These are phyloP conservation scores for Buathra laborator DNA, from an alignment of 2,888 invertebrate species.

Conservation along the genomic window DNA sequence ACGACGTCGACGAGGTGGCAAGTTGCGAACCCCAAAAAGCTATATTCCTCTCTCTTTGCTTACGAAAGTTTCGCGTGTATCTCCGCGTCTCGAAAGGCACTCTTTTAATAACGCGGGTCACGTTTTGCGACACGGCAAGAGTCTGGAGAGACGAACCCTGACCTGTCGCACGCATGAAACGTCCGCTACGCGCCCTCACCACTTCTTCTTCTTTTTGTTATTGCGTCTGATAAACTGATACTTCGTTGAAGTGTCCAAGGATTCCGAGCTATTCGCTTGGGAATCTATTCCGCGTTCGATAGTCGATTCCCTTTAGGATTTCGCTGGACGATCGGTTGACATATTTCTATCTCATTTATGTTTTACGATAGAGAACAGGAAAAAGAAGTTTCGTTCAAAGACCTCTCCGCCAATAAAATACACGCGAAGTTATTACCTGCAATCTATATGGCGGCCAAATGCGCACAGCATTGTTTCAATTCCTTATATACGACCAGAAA, in stretches of 20 bases:
- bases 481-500: too few relatives aligned
- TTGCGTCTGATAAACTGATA: conserved; percentile 1
- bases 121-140: conserved; percentile 22
- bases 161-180: conserved; percentile 35
- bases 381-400: not conserved
- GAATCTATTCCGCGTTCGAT: conserved; percentile 26
- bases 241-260: not conserved
- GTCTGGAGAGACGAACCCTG: conserved; percentile 36
- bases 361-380: not conserved
- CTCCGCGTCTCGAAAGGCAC: conserved; percentile 2
- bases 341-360: not conserved
- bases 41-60: conserved; percentile 6
- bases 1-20: conserved; percentile 4
- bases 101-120: conserved; percentile 34
- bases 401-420: not conserved
- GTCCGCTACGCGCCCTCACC: not conserved
- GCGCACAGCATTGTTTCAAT: too few relatives aligned
- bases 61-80: not conserved
- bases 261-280: conserved; percentile 26
- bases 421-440: not conserved
- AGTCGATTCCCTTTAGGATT: not conserved
- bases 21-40: conserved; percentile 3
- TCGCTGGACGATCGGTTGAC: not conserved
- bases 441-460: too few relatives aligned
- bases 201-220: not conserved